phyloP scores from a whole-genome alignment of 92 coral and sea anemone species.

The Montipora capitata region DNA sequence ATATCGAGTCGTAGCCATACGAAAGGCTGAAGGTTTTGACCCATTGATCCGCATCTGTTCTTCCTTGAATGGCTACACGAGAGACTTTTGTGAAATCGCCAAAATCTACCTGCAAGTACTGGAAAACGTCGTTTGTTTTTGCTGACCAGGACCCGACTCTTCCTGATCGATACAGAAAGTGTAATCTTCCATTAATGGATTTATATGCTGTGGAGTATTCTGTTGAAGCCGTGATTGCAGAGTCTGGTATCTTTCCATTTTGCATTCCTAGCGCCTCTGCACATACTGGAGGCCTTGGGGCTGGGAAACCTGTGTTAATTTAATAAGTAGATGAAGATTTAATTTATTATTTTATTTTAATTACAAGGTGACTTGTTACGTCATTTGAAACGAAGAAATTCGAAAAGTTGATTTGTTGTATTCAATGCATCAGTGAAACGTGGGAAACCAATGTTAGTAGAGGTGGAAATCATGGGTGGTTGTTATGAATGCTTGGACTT shows the following conservation, averaged over 20 bases:
- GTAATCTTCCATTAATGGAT: slow-evolving; percentile 13
- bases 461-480: too few species aligned
- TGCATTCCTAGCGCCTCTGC: slow-evolving; percentile 7
- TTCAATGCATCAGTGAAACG: too few species aligned
- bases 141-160: slow-evolving; percentile 32
- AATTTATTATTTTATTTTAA: too few species aligned
- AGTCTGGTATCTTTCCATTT: slow-evolving; percentile 8
- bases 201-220: neutral
- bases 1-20: slow-evolving; percentile 1
- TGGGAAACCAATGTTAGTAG: too few species aligned
- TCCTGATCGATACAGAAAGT: slow-evolving; percentile 22
- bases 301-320: neutral
- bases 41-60: slow-evolving; percentile 14
- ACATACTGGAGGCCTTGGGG: neutral
- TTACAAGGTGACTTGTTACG: too few species aligned
- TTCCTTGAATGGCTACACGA: slow-evolving; percentile 29
- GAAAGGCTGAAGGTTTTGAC: slow-evolving; percentile 10
- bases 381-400: too few species aligned
- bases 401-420: too few species aligned
- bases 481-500: too few species aligned
- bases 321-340: neutral
- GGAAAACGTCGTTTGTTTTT: neutral
- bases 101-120: slow-evolving; percentile 19
- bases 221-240: slow-evolving; percentile 9
- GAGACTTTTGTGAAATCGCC: slow-evolving; percentile 19